phyloP scores from a whole-genome alignment of 2,113 vertebrate species.

The Tragelaphus buxtoni region DNA sequence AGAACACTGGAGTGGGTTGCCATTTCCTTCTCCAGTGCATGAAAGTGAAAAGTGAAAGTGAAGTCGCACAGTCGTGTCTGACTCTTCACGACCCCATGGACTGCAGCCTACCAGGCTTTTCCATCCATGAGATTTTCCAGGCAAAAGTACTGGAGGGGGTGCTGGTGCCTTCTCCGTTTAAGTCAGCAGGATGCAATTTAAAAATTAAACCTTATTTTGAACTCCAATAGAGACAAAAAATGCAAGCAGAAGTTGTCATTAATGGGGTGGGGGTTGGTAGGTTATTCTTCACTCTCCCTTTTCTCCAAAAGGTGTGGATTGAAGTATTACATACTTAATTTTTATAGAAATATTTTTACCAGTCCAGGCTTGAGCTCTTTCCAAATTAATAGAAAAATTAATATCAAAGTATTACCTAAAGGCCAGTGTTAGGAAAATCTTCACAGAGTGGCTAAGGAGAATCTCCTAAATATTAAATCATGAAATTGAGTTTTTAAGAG shows the following conservation, averaged over 20 bases:
- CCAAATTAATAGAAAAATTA: conserved; percentile 1
- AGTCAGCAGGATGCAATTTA: neutral
- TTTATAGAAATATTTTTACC: neutral
- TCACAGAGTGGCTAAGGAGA: neutral
- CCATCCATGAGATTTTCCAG: too few species aligned
- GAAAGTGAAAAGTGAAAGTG: too few species aligned
- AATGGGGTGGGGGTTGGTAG: neutral
- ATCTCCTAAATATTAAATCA: too few species aligned
- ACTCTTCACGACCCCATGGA: too few species aligned
- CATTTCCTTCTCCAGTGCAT: too few species aligned
- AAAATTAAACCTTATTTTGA: neutral
- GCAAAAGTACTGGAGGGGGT: too few species aligned
- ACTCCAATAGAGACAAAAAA: neutral
- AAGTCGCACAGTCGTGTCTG: too few species aligned
- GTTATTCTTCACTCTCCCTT: neutral
- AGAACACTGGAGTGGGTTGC: too few species aligned
- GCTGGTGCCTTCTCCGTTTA: neutral
- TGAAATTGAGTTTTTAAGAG: too few species aligned
- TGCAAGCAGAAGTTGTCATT: neutral
- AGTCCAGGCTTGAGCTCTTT: neutral
- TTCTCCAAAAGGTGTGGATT: neutral
- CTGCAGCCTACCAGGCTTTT: too few species aligned
- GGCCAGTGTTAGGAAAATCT: neutral
- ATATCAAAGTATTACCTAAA: neutral
- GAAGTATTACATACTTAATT: neutral